These are phyloP conservation scores for Dicaeum eximium DNA, from an alignment of 2,113 vertebrate genomes.

Conservation along the genomic window DNA sequence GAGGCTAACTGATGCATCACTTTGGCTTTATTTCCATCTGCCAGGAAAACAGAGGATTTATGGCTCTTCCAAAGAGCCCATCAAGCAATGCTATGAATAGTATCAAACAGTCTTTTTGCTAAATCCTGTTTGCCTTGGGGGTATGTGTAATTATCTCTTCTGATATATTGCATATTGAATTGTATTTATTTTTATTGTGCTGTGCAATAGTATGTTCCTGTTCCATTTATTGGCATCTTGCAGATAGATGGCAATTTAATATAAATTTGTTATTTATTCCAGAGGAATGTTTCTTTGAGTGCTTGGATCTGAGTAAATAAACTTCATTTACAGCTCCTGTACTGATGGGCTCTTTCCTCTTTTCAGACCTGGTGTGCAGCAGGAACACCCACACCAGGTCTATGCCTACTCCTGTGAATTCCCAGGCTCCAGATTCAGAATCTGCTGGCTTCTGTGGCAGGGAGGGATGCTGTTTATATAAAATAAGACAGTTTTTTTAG, in stretches of 20 bases:
- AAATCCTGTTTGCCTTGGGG: conserved; percentile 23
- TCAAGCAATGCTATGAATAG: neutral
- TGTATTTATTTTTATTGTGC: conserved; percentile 26
- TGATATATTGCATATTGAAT: conserved; percentile 17
- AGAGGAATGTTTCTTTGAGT: neutral
- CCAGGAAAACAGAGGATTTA: conserved; percentile 41
- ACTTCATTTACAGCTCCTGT: neutral
- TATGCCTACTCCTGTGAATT: neutral
- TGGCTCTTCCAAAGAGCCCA: conserved; percentile 7
- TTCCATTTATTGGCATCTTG: neutral
- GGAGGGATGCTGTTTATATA: neutral
- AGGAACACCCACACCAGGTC: neutral
- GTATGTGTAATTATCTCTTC: conserved; percentile 22
- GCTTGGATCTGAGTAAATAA: neutral
- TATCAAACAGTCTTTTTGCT: neutral
- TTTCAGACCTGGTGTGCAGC: neutral
- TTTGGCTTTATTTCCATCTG: conserved; percentile 48
- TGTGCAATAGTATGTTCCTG: neutral
- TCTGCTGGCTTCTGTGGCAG: neutral
- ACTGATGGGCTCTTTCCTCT: neutral
- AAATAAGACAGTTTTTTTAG: neutral
- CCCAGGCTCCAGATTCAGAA: neutral
- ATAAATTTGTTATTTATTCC: neutral
- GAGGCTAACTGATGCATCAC: conserved; percentile 2
- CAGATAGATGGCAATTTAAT: neutral